Evolutionary conservation across 2,113 vertebrate genomes (phyloP), one percentile per base, ranked within the genome.

Genomic region (Leptocoma aspasia): DNA sequence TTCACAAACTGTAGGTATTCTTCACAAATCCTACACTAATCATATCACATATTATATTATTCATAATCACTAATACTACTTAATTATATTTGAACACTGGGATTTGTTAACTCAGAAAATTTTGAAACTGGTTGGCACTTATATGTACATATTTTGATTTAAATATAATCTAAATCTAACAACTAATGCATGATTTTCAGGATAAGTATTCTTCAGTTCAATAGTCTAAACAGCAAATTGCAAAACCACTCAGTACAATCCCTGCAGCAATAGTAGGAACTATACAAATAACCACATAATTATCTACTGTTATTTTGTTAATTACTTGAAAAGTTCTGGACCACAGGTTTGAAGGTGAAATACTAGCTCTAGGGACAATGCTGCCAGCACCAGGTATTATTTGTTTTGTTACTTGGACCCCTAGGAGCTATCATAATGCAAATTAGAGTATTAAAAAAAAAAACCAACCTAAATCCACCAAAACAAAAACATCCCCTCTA

Each of bases 401-500:
- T 45, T 65, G 1, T 7, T 65, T 76, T 57, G 21, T 77, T 72
- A 75, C 22, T 63, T 69, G 27, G 12, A 57, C 2, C 17, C 2
- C 4, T 44, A 91, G 80, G 15, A 4, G 6, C 33, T 64, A 28
- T 21, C 7, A 52, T 20, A 61, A 53, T 50, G 16, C 15, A 87
- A 70, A 70, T 42, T 28, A 68, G 30, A 61, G 4, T 44, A 69
- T 21, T 33, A 18, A 33, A 69, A 69, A 27, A 23, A 6, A 0
- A 14, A 42, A 42, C 6, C 12, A 42, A 4, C 3, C 3, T 15
- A 10, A 14, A 35, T 7, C 4, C 16, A 49, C 4, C 5, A 37
- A 57, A 81, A 37, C 2, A 15, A 9, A 44, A 50, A 13, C 10
- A 20, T 4, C 4, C 1, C 13, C 7, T 15, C 7, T 5, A 0